Evolutionary conservation across 2,888 invertebrate species (phyloP).

Genomic region (Euplagia quadripunctaria): DNA sequence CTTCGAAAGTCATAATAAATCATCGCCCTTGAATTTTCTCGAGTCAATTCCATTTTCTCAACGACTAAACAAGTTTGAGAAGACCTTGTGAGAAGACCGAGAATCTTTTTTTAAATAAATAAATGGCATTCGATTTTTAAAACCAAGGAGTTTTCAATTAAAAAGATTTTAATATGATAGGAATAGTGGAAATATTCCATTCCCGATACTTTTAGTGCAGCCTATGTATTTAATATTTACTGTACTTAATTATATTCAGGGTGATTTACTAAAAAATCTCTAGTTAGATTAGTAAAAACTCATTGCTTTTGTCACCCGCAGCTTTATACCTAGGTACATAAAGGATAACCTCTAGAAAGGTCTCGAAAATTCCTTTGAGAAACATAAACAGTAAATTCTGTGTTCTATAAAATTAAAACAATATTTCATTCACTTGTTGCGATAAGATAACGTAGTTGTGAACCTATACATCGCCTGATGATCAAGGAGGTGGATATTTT

Average conservation of each 20-base stretch:
- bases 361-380: constrained; percentile 22
- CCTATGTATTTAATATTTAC: not conserved
- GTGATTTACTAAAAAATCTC: not conserved
- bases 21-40: too few species aligned
- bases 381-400: constrained; percentile 27
- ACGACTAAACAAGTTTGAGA: too few species aligned
- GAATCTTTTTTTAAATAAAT: too few species aligned
- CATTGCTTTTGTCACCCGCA: not conserved
- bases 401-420: constrained; percentile 36
- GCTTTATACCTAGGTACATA: not conserved
- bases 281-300: not conserved
- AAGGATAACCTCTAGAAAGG: constrained; percentile 18
- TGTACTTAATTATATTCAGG: not conserved
- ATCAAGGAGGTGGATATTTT: not conserved
- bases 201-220: too few species aligned
- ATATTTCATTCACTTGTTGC: constrained; percentile 39
- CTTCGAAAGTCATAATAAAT: too few species aligned
- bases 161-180: too few species aligned
- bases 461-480: not conserved
- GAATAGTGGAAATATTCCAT: too few species aligned
- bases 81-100: too few species aligned
- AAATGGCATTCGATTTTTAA: too few species aligned
- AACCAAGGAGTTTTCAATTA: too few species aligned
- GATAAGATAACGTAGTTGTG: constrained; percentile 46
- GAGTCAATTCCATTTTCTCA: too few species aligned